Evolutionary conservation across 2,113 vertebrate species (phyloP).

Genomic region (Rhabdornis inornatus): DNA sequence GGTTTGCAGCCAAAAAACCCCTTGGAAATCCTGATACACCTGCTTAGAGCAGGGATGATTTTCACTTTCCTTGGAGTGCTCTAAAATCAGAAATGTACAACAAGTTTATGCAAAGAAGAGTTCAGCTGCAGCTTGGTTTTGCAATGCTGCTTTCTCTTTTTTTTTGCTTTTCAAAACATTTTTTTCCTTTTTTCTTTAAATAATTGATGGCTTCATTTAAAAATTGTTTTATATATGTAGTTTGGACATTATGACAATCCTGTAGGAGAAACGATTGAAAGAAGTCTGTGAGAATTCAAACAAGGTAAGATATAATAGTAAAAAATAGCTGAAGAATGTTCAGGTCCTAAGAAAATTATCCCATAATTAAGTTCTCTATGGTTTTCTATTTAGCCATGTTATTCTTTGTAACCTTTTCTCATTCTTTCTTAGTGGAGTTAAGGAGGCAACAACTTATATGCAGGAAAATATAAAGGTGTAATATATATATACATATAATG

Average conservation of each 20-base stretch:
- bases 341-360: background rate
- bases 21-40: background rate
- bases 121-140: background rate
- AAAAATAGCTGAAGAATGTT: background rate
- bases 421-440: background rate
- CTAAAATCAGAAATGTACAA: background rate
- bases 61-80: background rate
- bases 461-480: background rate
- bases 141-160: background rate
- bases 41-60: accelerated
- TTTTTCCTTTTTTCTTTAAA: background rate
- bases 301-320: accelerated
- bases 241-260: background rate
- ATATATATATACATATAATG: background rate
- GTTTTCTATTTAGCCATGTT: background rate
- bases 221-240: background rate
- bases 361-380: background rate
- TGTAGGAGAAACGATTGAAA: background rate
- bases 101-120: background rate
- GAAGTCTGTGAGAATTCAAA: background rate
- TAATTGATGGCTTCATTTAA: background rate
- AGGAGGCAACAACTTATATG: background rate
- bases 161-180: no score
- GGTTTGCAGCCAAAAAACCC: background rate
- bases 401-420: background rate